These are phyloP conservation scores for Bicyclus anynana DNA, from an alignment of 1,140 invertebrate species.

Conservation along the genomic window DNA sequence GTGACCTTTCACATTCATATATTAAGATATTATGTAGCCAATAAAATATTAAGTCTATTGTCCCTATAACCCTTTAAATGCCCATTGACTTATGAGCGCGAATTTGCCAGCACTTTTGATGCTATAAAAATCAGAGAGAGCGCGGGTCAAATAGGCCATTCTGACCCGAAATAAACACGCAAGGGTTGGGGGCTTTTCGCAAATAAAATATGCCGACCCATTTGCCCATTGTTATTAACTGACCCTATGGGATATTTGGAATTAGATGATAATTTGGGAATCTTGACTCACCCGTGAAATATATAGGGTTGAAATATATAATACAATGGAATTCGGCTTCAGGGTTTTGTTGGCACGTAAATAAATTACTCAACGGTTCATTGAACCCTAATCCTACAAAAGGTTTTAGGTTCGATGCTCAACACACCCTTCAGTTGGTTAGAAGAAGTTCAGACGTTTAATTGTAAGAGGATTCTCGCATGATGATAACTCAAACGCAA, in stretches of 20 bases:
- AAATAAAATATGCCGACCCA: conserved; percentile 21
- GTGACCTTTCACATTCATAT: no score
- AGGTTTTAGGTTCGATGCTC: no score
- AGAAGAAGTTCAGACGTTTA: no score
- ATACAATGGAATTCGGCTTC: neutral
- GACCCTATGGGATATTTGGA: neutral
- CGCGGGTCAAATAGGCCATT: conserved; percentile 17
- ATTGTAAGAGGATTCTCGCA: no score
- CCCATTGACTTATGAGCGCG: neutral
- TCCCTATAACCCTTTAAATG: neutral
- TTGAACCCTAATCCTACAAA: no score
- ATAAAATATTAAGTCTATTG: no score
- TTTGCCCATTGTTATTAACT: conserved; percentile 14
- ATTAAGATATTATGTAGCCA: no score
- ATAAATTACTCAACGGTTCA: no score
- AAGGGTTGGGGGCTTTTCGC: conserved; percentile 11
- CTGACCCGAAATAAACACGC: conserved; percentile 20
- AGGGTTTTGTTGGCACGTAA: no score
- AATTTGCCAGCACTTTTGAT: conserved; percentile 1
- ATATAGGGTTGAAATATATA: neutral
- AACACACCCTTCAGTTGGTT: no score
- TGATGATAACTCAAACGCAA: no score
- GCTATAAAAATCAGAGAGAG: conserved; percentile 19
- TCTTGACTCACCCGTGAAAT: neutral
- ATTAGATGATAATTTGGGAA: neutral